phyloP scores from a whole-genome alignment of 1,140 invertebrate species.

The Ladona fulva region DNA sequence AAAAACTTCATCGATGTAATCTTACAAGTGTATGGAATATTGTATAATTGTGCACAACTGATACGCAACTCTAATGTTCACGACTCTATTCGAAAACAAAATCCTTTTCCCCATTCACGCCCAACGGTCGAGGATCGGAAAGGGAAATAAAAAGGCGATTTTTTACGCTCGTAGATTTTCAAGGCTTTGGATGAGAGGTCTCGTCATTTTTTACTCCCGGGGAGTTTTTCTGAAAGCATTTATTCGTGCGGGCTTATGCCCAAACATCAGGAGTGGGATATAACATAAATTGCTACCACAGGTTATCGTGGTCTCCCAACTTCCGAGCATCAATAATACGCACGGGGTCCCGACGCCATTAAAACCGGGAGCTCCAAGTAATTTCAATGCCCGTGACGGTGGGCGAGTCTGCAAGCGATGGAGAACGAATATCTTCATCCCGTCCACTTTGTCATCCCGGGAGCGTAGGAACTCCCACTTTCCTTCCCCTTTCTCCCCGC shows the following conservation, averaged over 20 bases:
- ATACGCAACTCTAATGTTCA: too few species aligned
- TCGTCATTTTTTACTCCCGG: not conserved
- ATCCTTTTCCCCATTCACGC: too few species aligned
- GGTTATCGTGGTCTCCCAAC: not conserved
- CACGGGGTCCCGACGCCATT: not conserved
- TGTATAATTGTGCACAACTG: too few species aligned
- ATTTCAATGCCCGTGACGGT: constrained; percentile 4
- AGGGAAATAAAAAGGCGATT: too few species aligned
- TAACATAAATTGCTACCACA: constrained; percentile 5
- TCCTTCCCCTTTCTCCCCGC: too few species aligned
- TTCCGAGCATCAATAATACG: not conserved
- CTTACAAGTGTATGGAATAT: too few species aligned
- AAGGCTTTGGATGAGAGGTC: not conserved
- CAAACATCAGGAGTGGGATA: not conserved
- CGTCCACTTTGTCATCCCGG: constrained; percentile 1
- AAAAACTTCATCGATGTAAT: too few species aligned
- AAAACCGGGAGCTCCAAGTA: not conserved
- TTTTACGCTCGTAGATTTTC: not conserved
- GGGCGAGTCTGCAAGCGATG: constrained; percentile 3
- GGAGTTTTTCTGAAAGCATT: not conserved
- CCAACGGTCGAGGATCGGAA: too few species aligned
- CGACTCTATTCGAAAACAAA: too few species aligned
- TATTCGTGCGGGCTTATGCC: not conserved
- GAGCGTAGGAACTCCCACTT: too few species aligned
- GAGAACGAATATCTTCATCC: constrained; percentile 9